Conservation (phyloP, 92 coral and sea anemone species). For the Parazoanthus swiftii region DNA sequence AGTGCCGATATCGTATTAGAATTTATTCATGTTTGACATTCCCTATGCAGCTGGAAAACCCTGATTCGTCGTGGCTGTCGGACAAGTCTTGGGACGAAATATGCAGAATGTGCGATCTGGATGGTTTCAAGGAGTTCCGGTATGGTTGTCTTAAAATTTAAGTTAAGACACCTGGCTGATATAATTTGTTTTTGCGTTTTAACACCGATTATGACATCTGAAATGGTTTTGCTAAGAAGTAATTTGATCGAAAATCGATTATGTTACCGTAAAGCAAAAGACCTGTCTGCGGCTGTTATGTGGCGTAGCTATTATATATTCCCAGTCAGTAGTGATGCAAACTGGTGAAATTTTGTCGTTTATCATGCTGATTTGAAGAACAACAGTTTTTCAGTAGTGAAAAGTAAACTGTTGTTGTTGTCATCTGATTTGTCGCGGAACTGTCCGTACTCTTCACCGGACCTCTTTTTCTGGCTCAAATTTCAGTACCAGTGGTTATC, state of each 20-base stretch:
- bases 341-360: too few species aligned
- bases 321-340: too few species aligned
- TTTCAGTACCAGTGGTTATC: too few species aligned
- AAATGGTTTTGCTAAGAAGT: neutral
- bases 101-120: conserved; percentile 96
- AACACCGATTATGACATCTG: too few species aligned
- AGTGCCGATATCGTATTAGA: neutral
- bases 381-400: too few species aligned
- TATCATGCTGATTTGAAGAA: too few species aligned
- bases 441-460: too few species aligned
- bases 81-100: conserved; percentile 99
- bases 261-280: neutral
- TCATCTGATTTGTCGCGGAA: too few species aligned
- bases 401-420: too few species aligned
- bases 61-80: conserved; percentile 98
- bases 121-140: conserved; percentile 94
- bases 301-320: too few species aligned
- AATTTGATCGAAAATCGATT: neutral
- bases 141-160: conserved; percentile 8
- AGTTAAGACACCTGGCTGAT: neutral
- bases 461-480: too few species aligned
- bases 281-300: neutral
- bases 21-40: neutral
- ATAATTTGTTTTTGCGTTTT: too few species aligned
- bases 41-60: conserved; percentile 75